Conservation (phyloP, 2,888 invertebrate genomes). For the Brachyptera risi region DNA sequence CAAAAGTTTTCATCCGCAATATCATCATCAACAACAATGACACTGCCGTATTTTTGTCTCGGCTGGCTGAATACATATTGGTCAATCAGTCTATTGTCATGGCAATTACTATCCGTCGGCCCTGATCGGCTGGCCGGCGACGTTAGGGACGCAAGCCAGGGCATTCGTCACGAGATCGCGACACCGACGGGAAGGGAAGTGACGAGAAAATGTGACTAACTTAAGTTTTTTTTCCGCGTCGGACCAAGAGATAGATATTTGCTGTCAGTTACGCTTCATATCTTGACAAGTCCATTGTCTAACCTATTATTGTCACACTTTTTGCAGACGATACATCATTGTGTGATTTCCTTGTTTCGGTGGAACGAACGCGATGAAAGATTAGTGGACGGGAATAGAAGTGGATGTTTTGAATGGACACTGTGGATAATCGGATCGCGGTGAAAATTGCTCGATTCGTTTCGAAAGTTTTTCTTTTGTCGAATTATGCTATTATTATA, state of each 20-base stretch:
- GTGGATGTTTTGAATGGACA: too few relatives aligned
- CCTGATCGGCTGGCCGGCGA: neutral
- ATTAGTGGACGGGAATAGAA: neutral
- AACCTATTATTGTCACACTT: neutral
- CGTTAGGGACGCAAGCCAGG: constrained; percentile 2
- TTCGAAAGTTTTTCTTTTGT: too few relatives aligned
- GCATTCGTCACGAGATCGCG: neutral
- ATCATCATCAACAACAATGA: too few relatives aligned
- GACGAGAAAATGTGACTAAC: neutral
- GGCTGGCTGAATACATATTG: too few relatives aligned
- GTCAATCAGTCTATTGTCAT: too few relatives aligned
- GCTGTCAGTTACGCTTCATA: constrained; percentile 21
- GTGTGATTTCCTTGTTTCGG: too few relatives aligned
- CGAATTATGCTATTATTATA: too few relatives aligned
- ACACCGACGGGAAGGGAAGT: neutral
- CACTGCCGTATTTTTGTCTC: too few relatives aligned
- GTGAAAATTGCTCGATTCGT: too few relatives aligned
- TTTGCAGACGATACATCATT: neutral
- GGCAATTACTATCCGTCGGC: too few relatives aligned
- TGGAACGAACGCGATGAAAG: neutral
- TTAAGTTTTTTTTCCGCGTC: neutral
- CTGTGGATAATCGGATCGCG: too few relatives aligned
- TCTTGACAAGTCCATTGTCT: constrained; percentile 24
- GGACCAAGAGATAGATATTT: constrained; percentile 24
- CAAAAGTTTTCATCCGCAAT: too few relatives aligned